A percentile compares a stretch with the other conserved stretches of the same genome.
These are phyloP conservation scores for Eospalax fontanierii DNA, from an alignment of 2,797 vertebrate genomes.

Conservation along the genomic window DNA sequence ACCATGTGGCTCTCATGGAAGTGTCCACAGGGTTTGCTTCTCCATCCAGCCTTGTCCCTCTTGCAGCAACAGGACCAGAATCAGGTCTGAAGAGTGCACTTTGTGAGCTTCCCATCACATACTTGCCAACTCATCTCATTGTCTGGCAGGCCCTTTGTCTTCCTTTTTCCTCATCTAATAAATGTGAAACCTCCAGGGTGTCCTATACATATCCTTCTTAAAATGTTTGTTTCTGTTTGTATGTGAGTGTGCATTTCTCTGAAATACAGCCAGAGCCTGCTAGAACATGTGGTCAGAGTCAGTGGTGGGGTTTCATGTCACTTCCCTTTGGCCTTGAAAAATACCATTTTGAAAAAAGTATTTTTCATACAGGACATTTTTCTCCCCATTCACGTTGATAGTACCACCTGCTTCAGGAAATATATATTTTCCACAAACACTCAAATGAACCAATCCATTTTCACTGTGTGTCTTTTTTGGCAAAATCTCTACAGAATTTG, in stretches of 20 bases:
- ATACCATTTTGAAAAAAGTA: conserved; percentile 90
- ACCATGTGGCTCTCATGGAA: not conserved
- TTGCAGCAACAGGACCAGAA: conserved; percentile 45
- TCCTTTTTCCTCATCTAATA: conserved; percentile 74
- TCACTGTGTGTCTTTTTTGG: conserved; percentile 91
- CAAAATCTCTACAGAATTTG: conserved; percentile 91
- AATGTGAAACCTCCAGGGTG: conserved; percentile 78
- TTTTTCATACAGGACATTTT: conserved; percentile 89
- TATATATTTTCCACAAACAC: conserved; percentile 90
- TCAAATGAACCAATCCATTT: conserved; percentile 93
- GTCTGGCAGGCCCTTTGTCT: conserved; percentile 73
- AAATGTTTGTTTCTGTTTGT: conserved; percentile 82
- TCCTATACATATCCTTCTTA: conserved; percentile 80
- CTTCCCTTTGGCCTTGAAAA: conserved; percentile 88
- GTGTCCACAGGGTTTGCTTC: not conserved
- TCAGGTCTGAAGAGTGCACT: conserved; percentile 32
- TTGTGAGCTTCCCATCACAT: conserved; percentile 69
- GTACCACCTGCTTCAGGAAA: conserved; percentile 90
- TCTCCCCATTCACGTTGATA: conserved; percentile 90
- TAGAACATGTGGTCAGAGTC: conserved; percentile 84
- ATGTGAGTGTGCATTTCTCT: conserved; percentile 76
- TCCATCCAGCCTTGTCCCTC: not conserved
- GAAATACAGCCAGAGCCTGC: conserved; percentile 76
- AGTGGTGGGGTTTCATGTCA: conserved; percentile 85
- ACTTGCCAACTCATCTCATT: conserved; percentile 79